These are phyloP conservation scores for Drosophila punjabiensis DNA, from an alignment of 1,140 invertebrate species.

Conservation along the genomic window DNA sequence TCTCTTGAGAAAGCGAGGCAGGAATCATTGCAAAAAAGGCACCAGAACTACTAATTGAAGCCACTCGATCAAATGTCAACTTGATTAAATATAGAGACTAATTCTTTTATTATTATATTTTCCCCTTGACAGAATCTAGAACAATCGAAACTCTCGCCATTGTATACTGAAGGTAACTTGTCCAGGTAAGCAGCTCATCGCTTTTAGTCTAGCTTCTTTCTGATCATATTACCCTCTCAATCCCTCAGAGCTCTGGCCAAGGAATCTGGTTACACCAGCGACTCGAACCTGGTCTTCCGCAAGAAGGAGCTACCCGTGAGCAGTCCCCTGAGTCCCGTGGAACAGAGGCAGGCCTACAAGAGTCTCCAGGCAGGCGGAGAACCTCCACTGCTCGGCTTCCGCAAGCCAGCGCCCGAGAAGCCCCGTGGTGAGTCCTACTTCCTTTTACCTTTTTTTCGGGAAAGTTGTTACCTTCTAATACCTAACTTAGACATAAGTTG, in stretches of 20 bases:
- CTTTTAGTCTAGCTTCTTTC: too few relatives aligned
- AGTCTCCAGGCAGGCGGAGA: slow-evolving; percentile 96
- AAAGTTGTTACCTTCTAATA: slow-evolving; percentile 2
- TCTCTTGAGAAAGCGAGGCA: slow-evolving; percentile 35
- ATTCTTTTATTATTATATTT: too few relatives aligned
- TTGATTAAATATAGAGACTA: background rate
- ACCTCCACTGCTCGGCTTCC: slow-evolving; percentile 94
- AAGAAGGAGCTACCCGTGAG: slow-evolving; percentile 89
- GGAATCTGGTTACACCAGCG: slow-evolving; percentile 95
- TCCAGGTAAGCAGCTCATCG: slow-evolving; percentile 66
- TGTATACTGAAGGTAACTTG: slow-evolving; percentile 85
- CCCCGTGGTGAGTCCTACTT: slow-evolving; percentile 89
- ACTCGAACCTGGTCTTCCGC: slow-evolving; percentile 94
- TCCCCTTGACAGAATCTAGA: too few relatives aligned
- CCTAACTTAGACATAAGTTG: slow-evolving; percentile 37
- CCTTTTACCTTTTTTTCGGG: background rate
- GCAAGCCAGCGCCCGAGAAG: slow-evolving; percentile 94
- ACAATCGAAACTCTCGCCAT: slow-evolving; percentile 87
- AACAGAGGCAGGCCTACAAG: slow-evolving; percentile 93
- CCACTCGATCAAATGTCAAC: slow-evolving; percentile 4
- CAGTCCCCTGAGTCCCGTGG: slow-evolving; percentile 90
- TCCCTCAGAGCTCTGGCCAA: slow-evolving; percentile 87
- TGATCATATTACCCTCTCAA: background rate
- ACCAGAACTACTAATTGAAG: slow-evolving; percentile 68
- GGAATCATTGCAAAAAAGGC: slow-evolving; percentile 66